phyloP scores from a whole-genome alignment of 2,888 invertebrate species.

The Lasioglossum figueresi region DNA sequence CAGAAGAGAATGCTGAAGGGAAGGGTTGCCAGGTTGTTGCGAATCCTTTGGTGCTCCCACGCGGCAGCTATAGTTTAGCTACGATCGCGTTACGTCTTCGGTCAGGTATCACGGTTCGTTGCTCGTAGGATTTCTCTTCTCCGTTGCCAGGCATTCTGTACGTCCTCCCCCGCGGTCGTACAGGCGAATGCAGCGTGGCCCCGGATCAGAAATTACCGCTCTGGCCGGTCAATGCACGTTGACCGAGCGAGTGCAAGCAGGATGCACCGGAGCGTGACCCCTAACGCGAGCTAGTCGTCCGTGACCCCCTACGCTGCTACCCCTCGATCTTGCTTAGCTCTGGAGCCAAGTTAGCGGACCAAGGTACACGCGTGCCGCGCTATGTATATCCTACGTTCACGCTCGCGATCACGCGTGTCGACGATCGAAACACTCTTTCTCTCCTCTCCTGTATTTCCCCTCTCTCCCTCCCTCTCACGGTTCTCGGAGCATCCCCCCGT shows the following conservation, averaged over 20 bases:
- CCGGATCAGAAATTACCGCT: slow-evolving; percentile 79
- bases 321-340: slow-evolving; percentile 30
- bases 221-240: slow-evolving; percentile 71
- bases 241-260: slow-evolving; percentile 71
- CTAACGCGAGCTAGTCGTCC: slow-evolving; percentile 79
- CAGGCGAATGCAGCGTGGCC: slow-evolving; percentile 73
- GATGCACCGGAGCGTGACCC: slow-evolving; percentile 80
- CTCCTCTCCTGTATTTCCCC: neutral
- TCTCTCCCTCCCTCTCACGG: neutral
- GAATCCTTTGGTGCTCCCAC: neutral
- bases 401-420: slow-evolving; percentile 19
- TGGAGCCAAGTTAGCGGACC: neutral
- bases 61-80: neutral
- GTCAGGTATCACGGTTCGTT: slow-evolving; percentile 13
- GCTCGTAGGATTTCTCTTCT: slow-evolving; percentile 60
- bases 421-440: slow-evolving; percentile 16
- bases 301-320: slow-evolving; percentile 74
- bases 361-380: neutral
- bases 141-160: slow-evolving; percentile 51
- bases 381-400: neutral
- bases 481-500: neutral
- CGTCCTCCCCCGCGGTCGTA: slow-evolving; percentile 58
- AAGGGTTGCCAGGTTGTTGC: neutral
- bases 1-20: neutral
- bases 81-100: neutral